A percentile compares a stretch with the other conserved stretches of the same genome.
phyloP scores from a whole-genome alignment of 2,888 invertebrate genomes.

The Crocallis elinguaria region DNA sequence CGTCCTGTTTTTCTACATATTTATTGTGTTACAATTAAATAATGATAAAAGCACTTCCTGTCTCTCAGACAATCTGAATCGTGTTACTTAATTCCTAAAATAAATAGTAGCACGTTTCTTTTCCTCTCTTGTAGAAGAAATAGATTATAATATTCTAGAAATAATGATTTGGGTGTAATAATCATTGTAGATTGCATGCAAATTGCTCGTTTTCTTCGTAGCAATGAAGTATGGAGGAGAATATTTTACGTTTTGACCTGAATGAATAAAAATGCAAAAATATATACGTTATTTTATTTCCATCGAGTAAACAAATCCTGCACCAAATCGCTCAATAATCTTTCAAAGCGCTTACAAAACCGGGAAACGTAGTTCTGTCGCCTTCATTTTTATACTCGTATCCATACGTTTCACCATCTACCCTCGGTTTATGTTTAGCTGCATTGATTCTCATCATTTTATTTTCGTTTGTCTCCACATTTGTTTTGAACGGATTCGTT shows the following conservation, averaged over 20 bases:
- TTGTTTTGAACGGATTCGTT: conserved; percentile 39
- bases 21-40: too few species aligned
- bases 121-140: too few species aligned
- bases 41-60: too few species aligned
- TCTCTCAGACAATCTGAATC: too few species aligned
- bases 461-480: conserved; percentile 39
- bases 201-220: too few species aligned
- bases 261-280: conserved; percentile 11
- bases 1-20: too few species aligned
- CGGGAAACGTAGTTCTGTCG: conserved; percentile 42
- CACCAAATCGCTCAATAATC: conserved; percentile 32
- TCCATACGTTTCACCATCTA: conserved; percentile 41
- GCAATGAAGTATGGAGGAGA: too few species aligned
- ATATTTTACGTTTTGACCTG: neutral
- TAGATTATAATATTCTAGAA: too few species aligned
- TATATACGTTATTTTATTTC: conserved; percentile 19
- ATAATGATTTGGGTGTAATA: too few species aligned
- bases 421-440: conserved; percentile 47
- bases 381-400: conserved; percentile 50
- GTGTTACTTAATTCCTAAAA: too few species aligned
- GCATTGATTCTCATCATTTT: conserved; percentile 62
- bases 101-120: too few species aligned
- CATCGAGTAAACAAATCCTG: neutral
- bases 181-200: too few species aligned
- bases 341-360: conserved; percentile 56